A percentile compares a stretch with the other conserved stretches of the same genome.
phyloP scores from a whole-genome alignment of 1,140 invertebrate genomes.

The Drosophila willistoni region DNA sequence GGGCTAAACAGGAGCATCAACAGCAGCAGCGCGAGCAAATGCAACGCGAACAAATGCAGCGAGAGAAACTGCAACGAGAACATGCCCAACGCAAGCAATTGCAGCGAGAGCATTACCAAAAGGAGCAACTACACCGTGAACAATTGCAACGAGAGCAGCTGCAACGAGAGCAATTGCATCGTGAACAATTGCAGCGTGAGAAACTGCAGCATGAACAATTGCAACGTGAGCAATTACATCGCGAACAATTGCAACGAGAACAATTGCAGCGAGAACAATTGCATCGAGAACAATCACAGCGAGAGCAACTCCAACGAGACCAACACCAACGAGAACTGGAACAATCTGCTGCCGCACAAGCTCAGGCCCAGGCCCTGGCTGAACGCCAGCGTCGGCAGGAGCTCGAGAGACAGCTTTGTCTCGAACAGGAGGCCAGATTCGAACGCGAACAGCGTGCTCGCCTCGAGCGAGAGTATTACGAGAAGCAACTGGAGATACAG shows the following conservation, averaged over 20 bases:
- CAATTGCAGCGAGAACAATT: constrained; percentile 31
- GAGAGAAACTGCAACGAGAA: constrained; percentile 38
- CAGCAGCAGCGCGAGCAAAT: constrained; percentile 36
- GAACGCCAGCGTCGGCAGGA: constrained; percentile 68
- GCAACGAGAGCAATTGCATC: constrained; percentile 26
- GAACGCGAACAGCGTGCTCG: constrained; percentile 67
- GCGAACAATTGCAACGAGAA: constrained; percentile 32
- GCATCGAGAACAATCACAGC: constrained; percentile 26
- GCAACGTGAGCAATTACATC: constrained; percentile 20
- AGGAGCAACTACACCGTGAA: constrained; percentile 36
- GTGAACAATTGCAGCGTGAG: constrained; percentile 27
- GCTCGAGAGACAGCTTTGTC: constrained; percentile 58
- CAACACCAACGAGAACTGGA: constrained; percentile 57
- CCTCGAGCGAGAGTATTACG: constrained; percentile 65
- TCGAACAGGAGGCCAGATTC: constrained; percentile 64
- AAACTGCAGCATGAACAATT: constrained; percentile 30
- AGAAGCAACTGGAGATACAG: constrained; percentile 63
- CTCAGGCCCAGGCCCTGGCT: constrained; percentile 39
- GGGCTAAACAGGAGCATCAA: constrained; percentile 83
- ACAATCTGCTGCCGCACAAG: constrained; percentile 67
- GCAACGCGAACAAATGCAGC: constrained; percentile 41
- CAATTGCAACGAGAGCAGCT: constrained; percentile 35
- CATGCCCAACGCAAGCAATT: constrained; percentile 28
- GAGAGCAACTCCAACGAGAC: constrained; percentile 15
- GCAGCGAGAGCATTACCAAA: constrained; percentile 35